phyloP scores from a whole-genome alignment of 30 jellyfish, hydroid and myxozoan species.

The Clytia hemisphaerica region DNA sequence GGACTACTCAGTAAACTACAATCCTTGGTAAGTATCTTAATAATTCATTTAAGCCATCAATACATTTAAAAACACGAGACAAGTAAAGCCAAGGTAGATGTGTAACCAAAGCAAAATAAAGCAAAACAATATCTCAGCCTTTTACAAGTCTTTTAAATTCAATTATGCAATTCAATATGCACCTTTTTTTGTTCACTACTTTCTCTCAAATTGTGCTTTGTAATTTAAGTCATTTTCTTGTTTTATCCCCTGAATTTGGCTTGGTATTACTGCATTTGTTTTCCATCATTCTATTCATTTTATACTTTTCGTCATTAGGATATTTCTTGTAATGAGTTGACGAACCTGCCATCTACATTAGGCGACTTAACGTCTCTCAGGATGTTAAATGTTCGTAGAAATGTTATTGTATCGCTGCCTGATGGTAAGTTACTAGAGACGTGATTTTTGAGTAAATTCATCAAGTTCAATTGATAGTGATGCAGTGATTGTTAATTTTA shows the following conservation, averaged over 20 bases:
- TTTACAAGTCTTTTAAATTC: no score
- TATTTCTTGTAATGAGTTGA: conserved; percentile 73
- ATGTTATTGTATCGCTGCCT: conserved; percentile 66
- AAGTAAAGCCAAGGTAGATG: not conserved
- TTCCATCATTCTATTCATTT: not conserved
- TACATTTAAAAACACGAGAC: not conserved
- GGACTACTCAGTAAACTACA: conserved; percentile 79
- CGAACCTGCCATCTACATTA: conserved; percentile 77
- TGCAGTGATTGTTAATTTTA: no score
- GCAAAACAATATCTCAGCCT: no score
- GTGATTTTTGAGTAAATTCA: not conserved
- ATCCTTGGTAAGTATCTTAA: conserved; percentile 51
- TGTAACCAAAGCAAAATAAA: not conserved
- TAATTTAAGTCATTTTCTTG: not conserved
- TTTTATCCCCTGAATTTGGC: not conserved
- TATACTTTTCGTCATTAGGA: conserved; percentile 36
- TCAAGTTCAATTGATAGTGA: no score
- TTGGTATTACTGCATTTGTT: not conserved
- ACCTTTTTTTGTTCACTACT: no score
- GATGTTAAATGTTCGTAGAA: conserved; percentile 56
- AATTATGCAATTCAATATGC: no score
- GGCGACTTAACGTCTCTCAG: conserved; percentile 82
- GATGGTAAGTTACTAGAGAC: conserved; percentile 55
- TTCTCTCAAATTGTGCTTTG: no score
- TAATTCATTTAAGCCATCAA: not conserved